Percentiles rank a stretch among this genome's conserved stretches.
Conservation (phyloP, 2,888 invertebrate genomes). For the Philaethria dido region DNA sequence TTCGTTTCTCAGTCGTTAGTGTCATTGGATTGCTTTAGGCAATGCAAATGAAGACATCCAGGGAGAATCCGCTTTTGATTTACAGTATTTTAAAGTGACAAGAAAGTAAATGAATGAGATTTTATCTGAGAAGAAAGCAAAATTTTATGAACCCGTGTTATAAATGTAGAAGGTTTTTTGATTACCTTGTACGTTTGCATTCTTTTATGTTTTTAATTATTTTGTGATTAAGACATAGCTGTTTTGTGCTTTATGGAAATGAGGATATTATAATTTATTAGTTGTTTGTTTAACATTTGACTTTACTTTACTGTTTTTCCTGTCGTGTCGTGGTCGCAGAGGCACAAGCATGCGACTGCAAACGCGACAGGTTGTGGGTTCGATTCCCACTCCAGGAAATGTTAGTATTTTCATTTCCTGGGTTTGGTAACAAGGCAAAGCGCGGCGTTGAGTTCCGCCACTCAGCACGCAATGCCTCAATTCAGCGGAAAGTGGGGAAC, state of each 20-base stretch:
- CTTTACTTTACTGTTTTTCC: background rate
- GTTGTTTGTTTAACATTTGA: background rate
- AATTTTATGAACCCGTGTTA: constrained; percentile 25
- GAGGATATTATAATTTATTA: constrained; percentile 3
- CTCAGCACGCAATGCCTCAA: too few relatives aligned
- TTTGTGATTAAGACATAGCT: constrained; percentile 22
- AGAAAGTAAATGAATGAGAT: constrained; percentile 40
- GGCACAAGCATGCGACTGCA: too few relatives aligned
- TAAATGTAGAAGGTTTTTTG: constrained; percentile 26
- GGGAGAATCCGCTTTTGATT: constrained; percentile 70
- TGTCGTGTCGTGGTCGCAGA: too few relatives aligned
- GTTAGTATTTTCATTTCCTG: too few relatives aligned
- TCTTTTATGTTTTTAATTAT: constrained; percentile 29
- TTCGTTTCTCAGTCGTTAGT: constrained; percentile 75
- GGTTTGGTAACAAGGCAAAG: too few relatives aligned
- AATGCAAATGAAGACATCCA: constrained; percentile 79
- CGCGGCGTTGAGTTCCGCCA: too few relatives aligned
- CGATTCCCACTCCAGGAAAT: too few relatives aligned
- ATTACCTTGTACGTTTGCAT: constrained; percentile 28
- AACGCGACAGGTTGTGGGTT: too few relatives aligned
- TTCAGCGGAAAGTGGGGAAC: too few relatives aligned
- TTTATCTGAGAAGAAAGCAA: constrained; percentile 35
- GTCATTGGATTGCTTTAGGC: constrained; percentile 66
- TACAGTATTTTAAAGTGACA: constrained; percentile 64
- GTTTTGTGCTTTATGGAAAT: constrained; percentile 7